Conservation (phyloP, 2,888 invertebrate species). For the Omphaloscelis lunosa region DNA sequence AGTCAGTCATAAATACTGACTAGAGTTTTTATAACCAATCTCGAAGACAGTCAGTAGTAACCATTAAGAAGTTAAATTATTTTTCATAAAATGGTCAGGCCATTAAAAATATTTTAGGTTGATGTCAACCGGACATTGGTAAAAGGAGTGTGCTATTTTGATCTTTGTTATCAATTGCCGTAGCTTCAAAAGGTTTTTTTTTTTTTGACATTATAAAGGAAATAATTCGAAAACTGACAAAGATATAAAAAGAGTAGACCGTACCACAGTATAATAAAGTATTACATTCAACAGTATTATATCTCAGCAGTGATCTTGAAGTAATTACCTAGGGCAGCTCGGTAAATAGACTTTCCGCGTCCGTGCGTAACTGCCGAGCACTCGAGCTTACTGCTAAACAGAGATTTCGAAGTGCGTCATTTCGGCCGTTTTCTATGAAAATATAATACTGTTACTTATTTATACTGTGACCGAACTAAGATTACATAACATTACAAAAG, state of each 20-base stretch:
- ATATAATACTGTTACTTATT: no score
- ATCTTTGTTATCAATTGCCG: background rate
- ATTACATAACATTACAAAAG: background rate
- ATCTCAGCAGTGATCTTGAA: no score
- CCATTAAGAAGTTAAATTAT: constrained; percentile 3
- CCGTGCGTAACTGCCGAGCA: no score
- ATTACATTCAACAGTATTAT: no score
- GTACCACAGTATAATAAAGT: no score
- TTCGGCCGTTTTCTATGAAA: no score
- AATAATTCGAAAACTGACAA: background rate
- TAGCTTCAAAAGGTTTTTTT: background rate
- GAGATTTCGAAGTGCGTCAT: no score
- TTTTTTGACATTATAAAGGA: background rate
- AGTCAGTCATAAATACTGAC: constrained; percentile 47
- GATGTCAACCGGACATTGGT: background rate
- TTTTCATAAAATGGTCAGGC: no score
- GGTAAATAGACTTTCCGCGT: no score
- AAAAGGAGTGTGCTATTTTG: background rate
- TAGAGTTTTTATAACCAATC: constrained; percentile 38
- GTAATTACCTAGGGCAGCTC: no score
- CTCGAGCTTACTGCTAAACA: no score
- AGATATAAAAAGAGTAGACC: background rate
- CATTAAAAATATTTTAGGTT: background rate
- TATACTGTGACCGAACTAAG: background rate
- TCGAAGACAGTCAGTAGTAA: constrained; percentile 13